A percentile compares a stretch with the other conserved stretches of the same genome.
phyloP scores from a whole-genome alignment of 2,113 vertebrate species.

The Cyrtonyx montezumae region DNA sequence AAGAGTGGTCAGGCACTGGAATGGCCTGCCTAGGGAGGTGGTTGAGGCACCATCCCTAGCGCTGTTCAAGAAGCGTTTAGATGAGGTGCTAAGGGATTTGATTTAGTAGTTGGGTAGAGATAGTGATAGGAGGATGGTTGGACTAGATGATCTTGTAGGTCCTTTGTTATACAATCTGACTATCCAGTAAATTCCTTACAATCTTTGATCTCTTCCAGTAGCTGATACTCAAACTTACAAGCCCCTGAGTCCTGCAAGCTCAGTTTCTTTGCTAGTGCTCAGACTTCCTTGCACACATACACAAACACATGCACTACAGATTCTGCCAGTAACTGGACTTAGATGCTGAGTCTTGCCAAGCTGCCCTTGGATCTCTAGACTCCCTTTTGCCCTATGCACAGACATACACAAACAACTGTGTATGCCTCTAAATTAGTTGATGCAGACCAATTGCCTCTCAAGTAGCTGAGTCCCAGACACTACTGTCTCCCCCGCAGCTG shows the following conservation, averaged over 20 bases:
- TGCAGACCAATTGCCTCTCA: not conserved
- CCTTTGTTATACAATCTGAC: not conserved
- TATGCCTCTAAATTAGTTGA: too few species aligned
- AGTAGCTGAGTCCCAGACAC: not conserved
- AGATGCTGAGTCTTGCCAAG: not conserved
- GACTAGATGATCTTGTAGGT: too few species aligned
- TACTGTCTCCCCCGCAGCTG: not conserved
- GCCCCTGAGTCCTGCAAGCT: not conserved
- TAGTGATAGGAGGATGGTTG: too few species aligned
- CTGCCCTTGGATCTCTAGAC: not conserved
- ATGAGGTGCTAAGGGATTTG: too few species aligned
- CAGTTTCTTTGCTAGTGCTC: not conserved
- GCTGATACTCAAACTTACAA: not conserved
- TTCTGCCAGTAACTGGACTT: not conserved
- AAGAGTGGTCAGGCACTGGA: too few species aligned
- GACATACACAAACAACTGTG: not conserved
- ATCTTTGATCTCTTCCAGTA: not conserved
- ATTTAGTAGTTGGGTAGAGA: too few species aligned
- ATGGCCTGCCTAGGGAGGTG: too few species aligned
- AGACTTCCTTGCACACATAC: not conserved
- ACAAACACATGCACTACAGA: fast-evolving
- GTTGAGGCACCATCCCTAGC: too few species aligned
- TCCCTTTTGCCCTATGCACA: fast-evolving
- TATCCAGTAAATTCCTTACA: not conserved
- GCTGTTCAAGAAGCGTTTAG: too few species aligned